Base-by-base conservation (phyloP, 2,113 vertebrate genomes). In the Zingel zingel region DNA sequence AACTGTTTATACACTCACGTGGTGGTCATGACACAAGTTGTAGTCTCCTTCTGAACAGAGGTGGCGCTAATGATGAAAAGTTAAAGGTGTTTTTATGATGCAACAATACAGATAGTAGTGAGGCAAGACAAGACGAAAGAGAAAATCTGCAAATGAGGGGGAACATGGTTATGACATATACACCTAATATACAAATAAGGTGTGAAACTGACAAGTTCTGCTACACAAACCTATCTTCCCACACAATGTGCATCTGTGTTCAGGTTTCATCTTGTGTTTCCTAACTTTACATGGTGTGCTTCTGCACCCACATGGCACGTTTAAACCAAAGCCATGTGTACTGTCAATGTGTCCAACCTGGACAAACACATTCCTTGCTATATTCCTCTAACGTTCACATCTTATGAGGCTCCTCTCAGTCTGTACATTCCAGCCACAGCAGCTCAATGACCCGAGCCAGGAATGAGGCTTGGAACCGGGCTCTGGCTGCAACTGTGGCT, bases 371-470 rank as follows among this genome's bases (percentile, higher is more conserved):
- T 58, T 57, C 61, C 30, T 62, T 39, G 39, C 50, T 48, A 23
- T 47, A 54, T 50, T 48, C 56, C 53, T 33, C 27, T 27, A 14
- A 50, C 16, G 39, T 86, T 36, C 81, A 71, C 82, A 57, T 81
- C 77, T 81, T 33, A 15, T 7, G 71, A 84, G 90, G 92, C 91
- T 94, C 91, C 90, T 80, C 69, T 79, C 76, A 91, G 92, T 92
- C 88, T 91, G 92, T 4, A 81, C 89, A 71, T 71, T 88, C 76
- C 85, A 84, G 80, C 85, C 89, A 72, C 86, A 86, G 87, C 83
- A 79, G 79, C 81, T 57, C 86, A 54, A 4, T 75, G 82, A 77
- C 86, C 85, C 64, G 70, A 78, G 87, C 85, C 88, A 86, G 90
- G 86, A 88, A 71, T 61, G 76, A 85, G 89, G 79, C 77, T 87